Evolutionary conservation across 2,888 invertebrate genomes (phyloP).

Genomic region (Scrobipalpa atriplicella): DNA sequence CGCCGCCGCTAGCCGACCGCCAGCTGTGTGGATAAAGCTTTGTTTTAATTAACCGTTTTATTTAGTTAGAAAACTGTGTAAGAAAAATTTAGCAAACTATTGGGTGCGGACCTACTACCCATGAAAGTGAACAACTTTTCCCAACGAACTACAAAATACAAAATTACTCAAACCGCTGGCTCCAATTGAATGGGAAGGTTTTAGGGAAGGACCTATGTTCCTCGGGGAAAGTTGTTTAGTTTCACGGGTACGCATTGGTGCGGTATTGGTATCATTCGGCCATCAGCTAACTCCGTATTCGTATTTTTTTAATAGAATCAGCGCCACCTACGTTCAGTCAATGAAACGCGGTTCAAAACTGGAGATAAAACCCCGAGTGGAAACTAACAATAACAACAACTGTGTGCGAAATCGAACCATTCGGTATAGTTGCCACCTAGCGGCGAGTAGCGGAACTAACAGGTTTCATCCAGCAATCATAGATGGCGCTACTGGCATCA

Average conservation of each 20-base stretch:
- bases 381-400: no score
- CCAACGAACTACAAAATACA: neutral
- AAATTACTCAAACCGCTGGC: no score
- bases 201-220: no score
- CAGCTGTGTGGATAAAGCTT: constrained; percentile 42
- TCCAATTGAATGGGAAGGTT: no score
- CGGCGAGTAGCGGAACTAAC: constrained; percentile 38
- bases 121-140: neutral
- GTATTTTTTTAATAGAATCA: neutral
- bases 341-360: no score
- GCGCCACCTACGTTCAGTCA: neutral
- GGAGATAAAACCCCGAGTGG: neutral
- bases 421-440: constrained; percentile 38
- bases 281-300: no score
- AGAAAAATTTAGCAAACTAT: no score
- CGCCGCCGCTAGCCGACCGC: constrained; percentile 51
- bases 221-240: no score
- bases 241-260: no score
- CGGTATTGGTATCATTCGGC: no score
- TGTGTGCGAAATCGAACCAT: constrained; percentile 10
- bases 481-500: constrained; percentile 23
- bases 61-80: no score
- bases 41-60: neutral
- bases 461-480: neutral
- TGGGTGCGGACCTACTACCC: no score